Conservation (phyloP, 2,888 invertebrate species). For the Eustalomyia histrio region DNA sequence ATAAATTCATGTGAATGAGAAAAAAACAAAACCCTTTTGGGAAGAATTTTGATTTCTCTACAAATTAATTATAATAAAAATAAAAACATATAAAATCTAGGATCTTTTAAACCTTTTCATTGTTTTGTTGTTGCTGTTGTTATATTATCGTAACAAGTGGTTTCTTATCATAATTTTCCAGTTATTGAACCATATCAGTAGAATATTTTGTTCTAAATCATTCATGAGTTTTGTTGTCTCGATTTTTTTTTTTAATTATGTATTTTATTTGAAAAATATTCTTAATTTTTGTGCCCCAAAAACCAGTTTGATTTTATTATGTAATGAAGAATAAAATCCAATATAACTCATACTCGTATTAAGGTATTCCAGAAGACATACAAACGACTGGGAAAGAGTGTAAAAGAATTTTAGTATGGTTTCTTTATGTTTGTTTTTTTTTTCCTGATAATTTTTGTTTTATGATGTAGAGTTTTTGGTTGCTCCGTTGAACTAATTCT, state of each 20-base stretch:
- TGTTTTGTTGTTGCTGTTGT: constrained; percentile 14
- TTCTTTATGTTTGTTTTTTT: constrained; percentile 42
- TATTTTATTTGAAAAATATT: constrained; percentile 42
- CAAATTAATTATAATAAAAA: constrained; percentile 43
- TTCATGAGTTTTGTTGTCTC: background rate
- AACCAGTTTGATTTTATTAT: constrained; percentile 53
- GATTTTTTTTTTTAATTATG: background rate
- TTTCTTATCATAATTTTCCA: constrained; percentile 37
- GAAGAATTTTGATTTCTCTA: constrained; percentile 23
- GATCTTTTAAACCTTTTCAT: constrained; percentile 24
- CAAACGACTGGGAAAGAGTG: constrained; percentile 5
- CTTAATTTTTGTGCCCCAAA: constrained; percentile 9
- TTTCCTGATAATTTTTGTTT: constrained; percentile 32
- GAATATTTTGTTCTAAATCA: constrained; percentile 1
- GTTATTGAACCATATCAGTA: constrained; percentile 32
- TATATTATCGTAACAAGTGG: constrained; percentile 36
- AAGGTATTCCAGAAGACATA: background rate
- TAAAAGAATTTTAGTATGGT: constrained; percentile 37
- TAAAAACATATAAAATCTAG: constrained; percentile 14
- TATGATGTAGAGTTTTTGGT: constrained; percentile 13
- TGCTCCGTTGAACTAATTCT: constrained; percentile 57
- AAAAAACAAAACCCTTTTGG: constrained; percentile 19
- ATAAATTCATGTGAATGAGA: constrained; percentile 18
- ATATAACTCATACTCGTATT: constrained; percentile 22
- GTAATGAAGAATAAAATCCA: constrained; percentile 37